phyloP scores from a whole-genome alignment of 1,140 invertebrate genomes.

The Bradysia coprophila region DNA sequence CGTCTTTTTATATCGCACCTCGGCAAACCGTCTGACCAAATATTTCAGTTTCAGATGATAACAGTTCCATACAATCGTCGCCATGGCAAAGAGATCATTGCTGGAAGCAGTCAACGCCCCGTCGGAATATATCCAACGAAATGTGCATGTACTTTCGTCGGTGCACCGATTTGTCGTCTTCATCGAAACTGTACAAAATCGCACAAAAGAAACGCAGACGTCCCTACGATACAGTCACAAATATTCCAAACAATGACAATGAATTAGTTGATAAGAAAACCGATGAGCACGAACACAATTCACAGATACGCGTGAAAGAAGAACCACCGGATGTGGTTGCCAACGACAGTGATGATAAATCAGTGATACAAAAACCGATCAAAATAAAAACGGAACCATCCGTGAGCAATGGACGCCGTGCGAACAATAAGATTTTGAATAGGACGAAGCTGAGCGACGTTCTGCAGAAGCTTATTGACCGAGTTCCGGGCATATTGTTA shows the following conservation, averaged over 20 bases:
- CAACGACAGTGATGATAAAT: neutral
- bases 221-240: conserved; percentile 25
- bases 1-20: no score
- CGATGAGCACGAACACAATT: neutral
- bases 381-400: neutral
- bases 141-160: conserved; percentile 52
- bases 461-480: conserved; percentile 21
- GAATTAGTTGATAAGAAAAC: no score
- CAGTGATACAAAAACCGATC: no score
- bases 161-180: conserved; percentile 28
- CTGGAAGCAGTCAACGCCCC: conserved; percentile 63
- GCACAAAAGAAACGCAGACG: conserved; percentile 35
- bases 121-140: conserved; percentile 47
- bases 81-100: conserved; percentile 74
- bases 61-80: conserved; percentile 71
- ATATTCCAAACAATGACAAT: neutral
- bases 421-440: neutral
- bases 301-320: neutral
- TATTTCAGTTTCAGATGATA: conserved; percentile 67
- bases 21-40: no score
- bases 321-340: neutral
- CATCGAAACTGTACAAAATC: conserved; percentile 17
- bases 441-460: conserved; percentile 7
- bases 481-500: conserved; percentile 15
- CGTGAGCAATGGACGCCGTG: neutral